Conservation (phyloP, 2,888 invertebrate species). For the Pteria penguin region DNA sequence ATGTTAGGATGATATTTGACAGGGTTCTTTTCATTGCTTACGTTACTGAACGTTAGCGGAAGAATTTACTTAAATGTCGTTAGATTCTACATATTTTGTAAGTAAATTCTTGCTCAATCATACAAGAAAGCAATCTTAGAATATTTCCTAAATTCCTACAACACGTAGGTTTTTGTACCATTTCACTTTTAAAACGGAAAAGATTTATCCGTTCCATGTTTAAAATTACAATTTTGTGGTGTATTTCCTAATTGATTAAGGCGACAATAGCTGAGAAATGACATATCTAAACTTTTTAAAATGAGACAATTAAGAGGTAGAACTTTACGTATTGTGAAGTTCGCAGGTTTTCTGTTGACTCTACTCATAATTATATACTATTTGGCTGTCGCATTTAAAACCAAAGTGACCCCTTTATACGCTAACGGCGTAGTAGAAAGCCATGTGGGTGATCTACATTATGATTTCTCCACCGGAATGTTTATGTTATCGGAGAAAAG, state of each 20-base stretch:
- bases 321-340: constrained; percentile 32
- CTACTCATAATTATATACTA: constrained; percentile 46
- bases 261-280: not conserved
- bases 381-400: constrained; percentile 42
- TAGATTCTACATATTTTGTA: too few relatives aligned
- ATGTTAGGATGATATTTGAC: too few relatives aligned
- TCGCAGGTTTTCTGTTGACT: constrained; percentile 26
- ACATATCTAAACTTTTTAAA: not conserved
- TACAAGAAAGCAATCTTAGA: too few relatives aligned
- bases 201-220: too few relatives aligned
- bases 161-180: too few relatives aligned
- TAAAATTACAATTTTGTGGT: constrained; percentile 4
- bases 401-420: constrained; percentile 44
- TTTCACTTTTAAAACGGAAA: too few relatives aligned
- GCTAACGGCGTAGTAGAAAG: constrained; percentile 51
- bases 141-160: too few relatives aligned
- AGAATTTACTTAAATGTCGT: too few relatives aligned
- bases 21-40: too few relatives aligned
- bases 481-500: constrained; percentile 45
- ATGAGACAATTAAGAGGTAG: constrained; percentile 40
- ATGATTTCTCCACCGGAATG: constrained; percentile 62
- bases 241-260: not conserved
- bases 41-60: too few relatives aligned
- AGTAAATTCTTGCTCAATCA: too few relatives aligned
- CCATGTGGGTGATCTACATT: constrained; percentile 50